Percentiles rank a stretch among this genome's conserved stretches.
Conservation (phyloP, 2,797 vertebrate genomes). For the Peromyscus nudipes region DNA sequence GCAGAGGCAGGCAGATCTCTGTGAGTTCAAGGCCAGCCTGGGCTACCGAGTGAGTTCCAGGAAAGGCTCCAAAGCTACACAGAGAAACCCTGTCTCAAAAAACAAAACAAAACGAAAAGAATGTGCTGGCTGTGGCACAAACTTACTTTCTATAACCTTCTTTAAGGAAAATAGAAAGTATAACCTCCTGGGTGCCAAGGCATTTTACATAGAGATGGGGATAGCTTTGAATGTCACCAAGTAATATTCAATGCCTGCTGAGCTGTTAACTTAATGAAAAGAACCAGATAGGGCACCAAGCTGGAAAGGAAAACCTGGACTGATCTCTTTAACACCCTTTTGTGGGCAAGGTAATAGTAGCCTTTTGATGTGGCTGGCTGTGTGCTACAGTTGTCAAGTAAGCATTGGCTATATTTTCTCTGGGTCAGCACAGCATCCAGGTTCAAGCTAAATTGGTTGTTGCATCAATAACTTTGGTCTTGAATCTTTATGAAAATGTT, state of each 20-base stretch:
- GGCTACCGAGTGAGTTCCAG: no score
- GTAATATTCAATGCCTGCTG: not conserved
- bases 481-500: conserved; percentile 38
- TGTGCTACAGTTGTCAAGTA: not conserved
- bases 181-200: not conserved
- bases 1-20: no score
- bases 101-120: no score
- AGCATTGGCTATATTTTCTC: conserved; percentile 32
- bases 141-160: not conserved
- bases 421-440: conserved; percentile 28
- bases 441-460: conserved; percentile 35
- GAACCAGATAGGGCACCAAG: not conserved
- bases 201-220: not conserved
- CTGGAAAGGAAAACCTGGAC: not conserved
- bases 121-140: not conserved
- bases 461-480: conserved; percentile 43
- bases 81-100: no score
- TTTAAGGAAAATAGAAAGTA: not conserved
- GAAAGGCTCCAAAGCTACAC: no score
- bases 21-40: no score
- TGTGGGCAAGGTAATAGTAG: not conserved
- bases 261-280: not conserved
- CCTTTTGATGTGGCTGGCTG: not conserved
- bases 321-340: not conserved
- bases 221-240: not conserved